These are phyloP conservation scores for Polyodon spathula DNA, from an alignment of 2,113 vertebrate genomes.

Conservation along the genomic window DNA sequence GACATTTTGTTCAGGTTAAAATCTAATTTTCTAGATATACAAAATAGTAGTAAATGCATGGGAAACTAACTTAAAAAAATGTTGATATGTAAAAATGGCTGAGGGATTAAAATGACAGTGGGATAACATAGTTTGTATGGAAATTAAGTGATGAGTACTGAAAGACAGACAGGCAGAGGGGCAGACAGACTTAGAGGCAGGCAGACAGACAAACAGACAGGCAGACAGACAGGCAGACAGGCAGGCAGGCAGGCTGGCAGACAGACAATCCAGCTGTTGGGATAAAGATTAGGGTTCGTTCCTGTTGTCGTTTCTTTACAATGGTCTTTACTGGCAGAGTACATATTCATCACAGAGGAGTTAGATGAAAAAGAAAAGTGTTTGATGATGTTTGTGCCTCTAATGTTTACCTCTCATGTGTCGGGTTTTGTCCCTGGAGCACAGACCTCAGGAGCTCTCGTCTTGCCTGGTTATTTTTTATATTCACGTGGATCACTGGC, in stretches of 20 bases:
- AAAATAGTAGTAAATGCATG: not conserved
- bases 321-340: not conserved
- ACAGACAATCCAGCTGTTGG: no score
- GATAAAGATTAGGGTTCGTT: not conserved
- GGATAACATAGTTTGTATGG: slow-evolving; percentile 4
- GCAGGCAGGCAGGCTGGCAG: no score
- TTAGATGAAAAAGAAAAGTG: slow-evolving; percentile 6
- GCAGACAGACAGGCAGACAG: not conserved
- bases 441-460: slow-evolving; percentile 47
- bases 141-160: slow-evolving; percentile 1
- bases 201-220: not conserved
- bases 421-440: slow-evolving; percentile 39
- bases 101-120: no score
- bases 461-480: slow-evolving; percentile 46
- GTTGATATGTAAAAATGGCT: no score
- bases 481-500: slow-evolving; percentile 52
- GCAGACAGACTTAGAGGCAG: slow-evolving; percentile 7
- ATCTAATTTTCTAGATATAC: no score
- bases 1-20: no score
- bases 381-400: slow-evolving; percentile 11
- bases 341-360: slow-evolving; percentile 1
- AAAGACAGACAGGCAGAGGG: not conserved
- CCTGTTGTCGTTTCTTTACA: not conserved
- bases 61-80: not conserved
- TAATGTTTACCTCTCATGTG: slow-evolving; percentile 39